Base-by-base conservation (phyloP, 2,797 vertebrate species). In the Rallus crepitans region DNA sequence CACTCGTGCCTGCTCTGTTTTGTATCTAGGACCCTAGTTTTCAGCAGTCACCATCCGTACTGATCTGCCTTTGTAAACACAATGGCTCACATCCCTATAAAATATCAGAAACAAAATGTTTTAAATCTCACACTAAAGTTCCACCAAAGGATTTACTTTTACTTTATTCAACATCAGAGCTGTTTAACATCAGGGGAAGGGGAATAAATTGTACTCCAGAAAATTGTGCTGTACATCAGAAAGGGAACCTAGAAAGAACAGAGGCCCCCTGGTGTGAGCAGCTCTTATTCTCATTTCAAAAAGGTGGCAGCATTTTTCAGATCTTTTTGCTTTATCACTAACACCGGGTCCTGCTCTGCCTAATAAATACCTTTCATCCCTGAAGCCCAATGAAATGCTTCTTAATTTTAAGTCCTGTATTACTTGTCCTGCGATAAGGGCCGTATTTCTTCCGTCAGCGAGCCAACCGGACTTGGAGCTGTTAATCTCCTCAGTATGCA, bases 301-400 rank as follows among this genome's bases (percentile, higher is more conserved):
- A 94, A 93, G 45, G 42, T 90, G 82, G 78, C 60, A 91, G 71
- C 48, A 85, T 87, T 95, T 95, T 96, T 95, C 77, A 96, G 88
- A 95, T 81, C 90, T 88, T 87, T 45, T 92, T 39, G 40, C 77
- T 92, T 91, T 94, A 86, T 78, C 69, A 31, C 91, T 88, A 89
- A 76, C 86, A 72, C 9, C 2, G 25, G 53, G 68, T 89, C 60
- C 88, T 2, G 3, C 77, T 92, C 81, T 97, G 75, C 56, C 79
- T 87, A 96, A 90, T 93, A 97, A 96, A 96, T 86, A 82, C 69
- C 65, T 95, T 97, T 93, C 80, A 97, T 89, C 78, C 77, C 63
- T 56, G 71, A 82, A 96, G 87, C 59, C 75, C 75, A 92, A 28
- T 79, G 89, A 93, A 97, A 92, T 77, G 57, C 88, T 94, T 77